phyloP scores from a whole-genome alignment of 2,888 invertebrate genomes.

The Tetranychus piercei region DNA sequence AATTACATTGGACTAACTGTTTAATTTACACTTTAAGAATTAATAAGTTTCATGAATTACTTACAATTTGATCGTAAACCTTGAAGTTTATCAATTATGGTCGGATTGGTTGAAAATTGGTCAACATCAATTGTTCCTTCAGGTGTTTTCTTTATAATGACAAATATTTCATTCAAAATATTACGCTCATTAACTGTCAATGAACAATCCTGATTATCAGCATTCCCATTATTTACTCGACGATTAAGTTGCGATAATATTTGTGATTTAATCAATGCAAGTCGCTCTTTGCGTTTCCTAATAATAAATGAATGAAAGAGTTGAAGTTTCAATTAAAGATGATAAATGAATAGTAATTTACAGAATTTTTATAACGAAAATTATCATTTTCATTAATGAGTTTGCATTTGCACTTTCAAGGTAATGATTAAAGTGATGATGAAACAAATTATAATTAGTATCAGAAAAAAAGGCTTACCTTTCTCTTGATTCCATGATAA shows the following conservation, averaged over 20 bases:
- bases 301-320: not conserved
- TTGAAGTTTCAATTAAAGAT: not conserved
- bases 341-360: too few relatives aligned
- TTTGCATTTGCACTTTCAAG: too few relatives aligned
- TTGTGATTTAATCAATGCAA: slow-evolving; percentile 1
- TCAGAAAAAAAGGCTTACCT: not conserved
- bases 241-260: slow-evolving; percentile 2
- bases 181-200: not conserved
- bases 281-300: slow-evolving; percentile 7
- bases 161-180: not conserved
- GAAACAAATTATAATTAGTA: too few relatives aligned
- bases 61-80: not conserved
- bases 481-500: not conserved
- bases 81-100: not conserved
- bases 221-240: not conserved
- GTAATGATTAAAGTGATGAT: too few relatives aligned
- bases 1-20: too few relatives aligned
- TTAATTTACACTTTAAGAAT: too few relatives aligned
- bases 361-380: too few relatives aligned
- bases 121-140: not conserved
- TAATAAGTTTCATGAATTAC: not conserved
- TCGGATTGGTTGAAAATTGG: not conserved
- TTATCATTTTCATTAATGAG: too few relatives aligned
- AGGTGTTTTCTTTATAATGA: not conserved
- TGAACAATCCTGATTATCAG: not conserved